A percentile compares a stretch with the other conserved stretches of the same genome.
Conservation (phyloP, 2,113 vertebrate genomes). For the Rhegmatorhina hoffmannsi region DNA sequence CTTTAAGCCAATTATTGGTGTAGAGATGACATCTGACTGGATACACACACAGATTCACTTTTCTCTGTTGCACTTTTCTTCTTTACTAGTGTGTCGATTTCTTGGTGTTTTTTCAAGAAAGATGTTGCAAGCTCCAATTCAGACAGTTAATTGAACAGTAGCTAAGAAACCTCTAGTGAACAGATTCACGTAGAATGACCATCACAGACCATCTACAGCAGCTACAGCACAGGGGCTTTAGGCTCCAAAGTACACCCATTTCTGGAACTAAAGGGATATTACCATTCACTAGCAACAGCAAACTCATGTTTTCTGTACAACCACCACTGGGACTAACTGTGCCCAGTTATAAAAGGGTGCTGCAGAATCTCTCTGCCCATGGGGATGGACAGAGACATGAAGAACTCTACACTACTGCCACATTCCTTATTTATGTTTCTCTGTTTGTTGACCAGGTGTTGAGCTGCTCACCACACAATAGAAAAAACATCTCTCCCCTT, state of each 20-base stretch:
- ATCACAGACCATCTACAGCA: neutral
- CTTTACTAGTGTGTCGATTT: neutral
- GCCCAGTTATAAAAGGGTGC: neutral
- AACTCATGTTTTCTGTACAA: neutral
- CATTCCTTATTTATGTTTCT: neutral
- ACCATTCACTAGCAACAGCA: neutral
- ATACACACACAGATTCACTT: neutral
- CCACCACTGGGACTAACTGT: neutral
- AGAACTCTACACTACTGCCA: rapidly evolving
- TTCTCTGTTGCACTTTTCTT: neutral
- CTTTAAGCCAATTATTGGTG: neutral
- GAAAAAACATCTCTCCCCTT: neutral
- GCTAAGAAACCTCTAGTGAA: neutral
- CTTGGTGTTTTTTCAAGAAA: neutral
- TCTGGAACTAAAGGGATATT: neutral
- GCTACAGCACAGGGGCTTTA: neutral
- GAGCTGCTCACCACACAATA: neutral
- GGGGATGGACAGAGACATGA: rapidly evolving
- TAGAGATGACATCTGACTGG: neutral
- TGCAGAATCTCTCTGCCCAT: neutral
- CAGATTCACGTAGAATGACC: neutral
- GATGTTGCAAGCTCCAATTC: neutral
- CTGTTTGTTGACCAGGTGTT: neutral
- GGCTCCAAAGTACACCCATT: neutral
- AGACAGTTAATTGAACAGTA: neutral